Evolutionary conservation across 2,797 vertebrate species (phyloP).

Genomic region (Chrosomus eos): DNA sequence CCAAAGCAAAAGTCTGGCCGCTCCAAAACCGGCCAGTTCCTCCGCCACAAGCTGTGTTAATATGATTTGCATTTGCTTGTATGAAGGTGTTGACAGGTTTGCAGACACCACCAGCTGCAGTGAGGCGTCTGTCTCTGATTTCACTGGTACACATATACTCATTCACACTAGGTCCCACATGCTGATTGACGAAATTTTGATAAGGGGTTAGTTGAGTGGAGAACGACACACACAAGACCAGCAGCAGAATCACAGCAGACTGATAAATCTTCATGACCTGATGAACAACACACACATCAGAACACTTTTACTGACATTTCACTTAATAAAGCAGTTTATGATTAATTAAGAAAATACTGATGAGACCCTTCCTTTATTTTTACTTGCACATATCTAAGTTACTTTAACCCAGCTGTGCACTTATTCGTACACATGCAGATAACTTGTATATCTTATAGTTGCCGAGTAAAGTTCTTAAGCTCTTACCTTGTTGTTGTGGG

Average conservation of each 20-base stretch:
- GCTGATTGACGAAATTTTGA: too few species aligned
- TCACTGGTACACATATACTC: too few species aligned
- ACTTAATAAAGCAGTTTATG: neutral
- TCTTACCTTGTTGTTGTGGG: too few species aligned
- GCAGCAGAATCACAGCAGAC: constrained; percentile 34
- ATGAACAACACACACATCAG: neutral
- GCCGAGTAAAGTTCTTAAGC: too few species aligned
- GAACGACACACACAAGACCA: neutral
- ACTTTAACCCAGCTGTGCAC: neutral
- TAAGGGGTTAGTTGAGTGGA: too few species aligned
- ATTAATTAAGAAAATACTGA: neutral
- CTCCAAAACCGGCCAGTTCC: too few species aligned
- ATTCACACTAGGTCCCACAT: too few species aligned
- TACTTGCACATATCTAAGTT: neutral
- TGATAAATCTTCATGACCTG: constrained; percentile 30
- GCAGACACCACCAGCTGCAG: too few species aligned
- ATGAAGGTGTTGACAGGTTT: too few species aligned
- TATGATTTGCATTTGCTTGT: too few species aligned
- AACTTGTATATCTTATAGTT: neutral
- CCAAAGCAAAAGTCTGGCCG: fast-evolving
- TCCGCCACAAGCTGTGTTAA: too few species aligned
- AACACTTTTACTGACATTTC: neutral
- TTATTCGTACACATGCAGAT: neutral
- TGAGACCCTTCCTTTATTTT: neutral
- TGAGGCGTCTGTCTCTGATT: too few species aligned